Evolutionary conservation across 2,797 vertebrate genomes (phyloP), one percentile per base, ranked within the genome.

Genomic region (Mormyrops boulengeri): DNA sequence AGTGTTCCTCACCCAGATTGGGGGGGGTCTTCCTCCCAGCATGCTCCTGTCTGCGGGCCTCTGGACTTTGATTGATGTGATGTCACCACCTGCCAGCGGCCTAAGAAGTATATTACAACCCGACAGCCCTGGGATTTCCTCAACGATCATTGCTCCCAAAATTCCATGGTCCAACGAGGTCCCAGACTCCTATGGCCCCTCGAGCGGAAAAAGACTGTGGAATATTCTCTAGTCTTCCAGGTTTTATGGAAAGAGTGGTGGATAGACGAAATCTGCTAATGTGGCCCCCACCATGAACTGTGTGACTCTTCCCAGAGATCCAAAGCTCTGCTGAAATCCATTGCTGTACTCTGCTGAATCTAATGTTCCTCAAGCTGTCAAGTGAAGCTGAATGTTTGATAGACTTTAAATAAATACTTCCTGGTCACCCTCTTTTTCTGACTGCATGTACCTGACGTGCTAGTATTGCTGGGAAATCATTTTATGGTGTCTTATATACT

Each of bases 1-100:
- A 77, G 86, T 80, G 77, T 80, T 80, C 77, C 38, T 80, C 17
- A 80, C 86, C 44, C 73, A 30, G 53, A 77, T 88, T 30, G 85
- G 26, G 49, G 84, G 30, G 85, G 85, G 52, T 88, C 80, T 88
- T 92, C 91, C 92, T 90, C 90, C 84, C 57, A 66, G 88, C 91
- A 84, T 85, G 60, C 57, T 80, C 88, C 88, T 77, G 26, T 91
- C 86, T 1, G 26, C 44, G 88, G 90, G 41, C 88, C 85, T 14
- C 19, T 60, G 88, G 89, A 90, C 88, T 88, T 89, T 93, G 93
- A 92, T 92, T 91, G 92, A 93, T 93, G 91, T 90, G 89, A 92
- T 93, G 91, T 93, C 93, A 92, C 90, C 92, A 93, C 92, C 92
- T 91, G 91, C 89, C 91, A 91, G 89, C 14, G 12, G 87, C 90